These are phyloP conservation scores for Scortum barcoo DNA, from an alignment of 2,113 vertebrate species.

Conservation along the genomic window DNA sequence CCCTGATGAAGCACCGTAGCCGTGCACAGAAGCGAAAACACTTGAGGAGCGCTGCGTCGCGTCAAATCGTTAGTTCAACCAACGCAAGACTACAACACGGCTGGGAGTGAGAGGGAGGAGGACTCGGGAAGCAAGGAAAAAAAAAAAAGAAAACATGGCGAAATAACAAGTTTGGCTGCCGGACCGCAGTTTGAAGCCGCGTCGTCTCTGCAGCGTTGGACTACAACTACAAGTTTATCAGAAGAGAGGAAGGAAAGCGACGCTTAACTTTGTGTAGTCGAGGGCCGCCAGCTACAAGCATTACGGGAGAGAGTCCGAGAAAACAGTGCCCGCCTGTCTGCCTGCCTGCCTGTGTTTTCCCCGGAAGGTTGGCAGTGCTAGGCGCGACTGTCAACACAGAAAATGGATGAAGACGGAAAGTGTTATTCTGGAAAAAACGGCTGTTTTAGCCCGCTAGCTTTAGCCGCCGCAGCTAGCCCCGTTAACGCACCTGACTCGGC, in stretches of 20 bases:
- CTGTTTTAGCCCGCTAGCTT: slow-evolving; percentile 59
- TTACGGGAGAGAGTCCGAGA: slow-evolving; percentile 51
- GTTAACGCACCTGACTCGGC: slow-evolving; percentile 68
- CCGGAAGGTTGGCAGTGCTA: slow-evolving; percentile 76
- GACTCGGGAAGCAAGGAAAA: slow-evolving; percentile 68
- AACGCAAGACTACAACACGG: slow-evolving; percentile 56
- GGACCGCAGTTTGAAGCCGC: slow-evolving; percentile 45
- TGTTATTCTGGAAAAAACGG: slow-evolving; percentile 59
- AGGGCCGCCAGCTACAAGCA: slow-evolving; percentile 45
- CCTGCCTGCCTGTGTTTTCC: slow-evolving; percentile 59
- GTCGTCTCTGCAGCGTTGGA: slow-evolving; percentile 31
- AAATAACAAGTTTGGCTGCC: slow-evolving; percentile 76
- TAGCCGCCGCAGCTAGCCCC: slow-evolving; percentile 43
- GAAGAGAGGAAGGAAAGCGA: slow-evolving; percentile 28
- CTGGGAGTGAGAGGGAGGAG: slow-evolving; percentile 71
- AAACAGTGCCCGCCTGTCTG: slow-evolving; percentile 38
- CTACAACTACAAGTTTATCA: slow-evolving; percentile 13
- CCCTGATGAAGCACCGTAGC: slow-evolving; percentile 76
- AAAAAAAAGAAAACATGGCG: slow-evolving; percentile 84
- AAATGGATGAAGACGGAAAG: slow-evolving; percentile 76
- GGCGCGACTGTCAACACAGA: slow-evolving; percentile 80
- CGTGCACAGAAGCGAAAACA: slow-evolving; percentile 54
- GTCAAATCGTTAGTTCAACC: slow-evolving; percentile 68
- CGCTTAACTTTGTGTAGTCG: slow-evolving; percentile 42
- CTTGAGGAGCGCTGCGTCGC: slow-evolving; percentile 70